Conservation (phyloP, 2,888 invertebrate species). For the Himalopsyche japonica region DNA sequence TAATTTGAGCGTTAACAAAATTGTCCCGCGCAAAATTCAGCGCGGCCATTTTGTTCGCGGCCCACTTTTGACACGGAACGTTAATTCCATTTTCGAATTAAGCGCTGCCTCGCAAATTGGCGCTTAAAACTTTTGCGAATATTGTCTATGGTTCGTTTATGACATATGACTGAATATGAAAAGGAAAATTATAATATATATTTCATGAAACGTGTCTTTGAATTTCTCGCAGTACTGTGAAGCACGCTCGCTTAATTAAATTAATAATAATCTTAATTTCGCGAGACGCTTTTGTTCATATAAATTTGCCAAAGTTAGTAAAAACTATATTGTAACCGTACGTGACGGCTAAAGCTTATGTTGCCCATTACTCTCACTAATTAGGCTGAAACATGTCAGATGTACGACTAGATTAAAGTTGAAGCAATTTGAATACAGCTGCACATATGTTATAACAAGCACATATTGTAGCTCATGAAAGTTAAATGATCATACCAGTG, state of each 20-base stretch:
- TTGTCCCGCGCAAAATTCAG: not conserved
- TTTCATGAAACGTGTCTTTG: not conserved
- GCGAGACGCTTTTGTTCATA: not conserved
- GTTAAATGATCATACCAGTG: too few relatives aligned
- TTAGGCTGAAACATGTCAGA: too few relatives aligned
- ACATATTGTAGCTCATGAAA: too few relatives aligned
- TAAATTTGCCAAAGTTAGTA: not conserved
- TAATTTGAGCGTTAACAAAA: constrained; percentile 3
- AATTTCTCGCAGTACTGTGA: not conserved
- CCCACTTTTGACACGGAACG: not conserved
- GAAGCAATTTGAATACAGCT: too few relatives aligned
- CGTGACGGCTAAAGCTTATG: too few relatives aligned
- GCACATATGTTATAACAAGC: too few relatives aligned
- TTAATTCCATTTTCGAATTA: constrained; percentile 4
- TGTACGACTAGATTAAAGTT: too few relatives aligned
- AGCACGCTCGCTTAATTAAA: not conserved
- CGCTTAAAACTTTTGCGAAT: not conserved
- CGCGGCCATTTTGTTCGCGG: not conserved
- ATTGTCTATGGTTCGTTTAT: not conserved
- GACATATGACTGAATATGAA: not conserved
- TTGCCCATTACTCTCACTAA: too few relatives aligned
- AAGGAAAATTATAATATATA: not conserved
- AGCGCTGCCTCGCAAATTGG: not conserved
- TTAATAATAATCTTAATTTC: not conserved
- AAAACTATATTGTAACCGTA: not conserved